A percentile compares a stretch with the other conserved stretches of the same genome.
Conservation (phyloP, 37 sponge, comb jelly and placozoan species). For the Aphrocallistes beatrix region DNA sequence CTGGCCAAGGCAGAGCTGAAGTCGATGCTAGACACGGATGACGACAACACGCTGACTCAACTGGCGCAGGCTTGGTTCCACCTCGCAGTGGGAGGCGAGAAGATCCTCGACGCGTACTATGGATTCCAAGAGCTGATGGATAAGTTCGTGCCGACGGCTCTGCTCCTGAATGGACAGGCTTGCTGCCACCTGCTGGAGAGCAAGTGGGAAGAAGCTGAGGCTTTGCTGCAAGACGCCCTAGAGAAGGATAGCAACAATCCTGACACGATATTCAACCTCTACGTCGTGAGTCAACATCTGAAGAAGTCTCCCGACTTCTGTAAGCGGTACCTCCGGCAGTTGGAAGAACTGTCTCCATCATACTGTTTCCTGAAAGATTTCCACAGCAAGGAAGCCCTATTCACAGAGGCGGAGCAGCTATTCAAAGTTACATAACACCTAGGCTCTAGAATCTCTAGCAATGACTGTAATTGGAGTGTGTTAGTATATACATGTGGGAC, state of each 20-base stretch:
- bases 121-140: slow-evolving; percentile 94
- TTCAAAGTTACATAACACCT: not conserved
- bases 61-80: slow-evolving; percentile 86
- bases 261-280: slow-evolving; percentile 81
- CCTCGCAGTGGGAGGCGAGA: slow-evolving; percentile 82
- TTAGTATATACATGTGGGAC: no score
- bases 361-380: slow-evolving; percentile 63
- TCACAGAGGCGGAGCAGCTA: not conserved
- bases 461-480: no score
- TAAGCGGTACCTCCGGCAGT: slow-evolving; percentile 71
- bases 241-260: slow-evolving; percentile 92
- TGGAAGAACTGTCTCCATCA: slow-evolving; percentile 73
- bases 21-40: slow-evolving; percentile 86
- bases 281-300: slow-evolving; percentile 78
- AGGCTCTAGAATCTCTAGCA: not conserved
- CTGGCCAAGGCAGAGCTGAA: slow-evolving; percentile 93
- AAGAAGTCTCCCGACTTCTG: slow-evolving; percentile 67
- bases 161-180: slow-evolving; percentile 89
- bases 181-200: slow-evolving; percentile 65
- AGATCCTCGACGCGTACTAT: slow-evolving; percentile 87
- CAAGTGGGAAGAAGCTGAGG: slow-evolving; percentile 92
- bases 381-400: slow-evolving; percentile 41
- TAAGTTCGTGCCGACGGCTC: slow-evolving; percentile 79
- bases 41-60: slow-evolving; percentile 88
- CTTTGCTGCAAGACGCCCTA: slow-evolving; percentile 76